Percentiles rank a stretch among this genome's conserved stretches.
These are phyloP conservation scores for Meiosimyza platycephala DNA, from an alignment of 2,888 invertebrate species.

Conservation along the genomic window DNA sequence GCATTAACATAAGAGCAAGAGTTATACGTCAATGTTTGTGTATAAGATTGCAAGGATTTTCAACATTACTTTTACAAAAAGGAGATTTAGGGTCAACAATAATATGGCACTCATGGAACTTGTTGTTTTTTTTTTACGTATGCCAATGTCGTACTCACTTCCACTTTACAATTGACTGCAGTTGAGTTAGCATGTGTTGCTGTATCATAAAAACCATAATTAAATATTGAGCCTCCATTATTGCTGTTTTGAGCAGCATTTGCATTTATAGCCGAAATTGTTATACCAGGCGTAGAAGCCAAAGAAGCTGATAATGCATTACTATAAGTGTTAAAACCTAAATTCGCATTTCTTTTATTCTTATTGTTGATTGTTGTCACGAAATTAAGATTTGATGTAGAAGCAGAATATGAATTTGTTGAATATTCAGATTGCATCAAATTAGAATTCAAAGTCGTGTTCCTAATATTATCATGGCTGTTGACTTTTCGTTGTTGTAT, in stretches of 20 bases:
- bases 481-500: constrained; percentile 23
- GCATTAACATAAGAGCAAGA: constrained; percentile 10
- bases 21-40: not conserved
- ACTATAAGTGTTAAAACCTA: constrained; percentile 49
- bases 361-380: constrained; percentile 38
- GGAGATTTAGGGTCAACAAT: too few relatives aligned
- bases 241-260: not conserved
- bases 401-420: not conserved
- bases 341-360: constrained; percentile 32
- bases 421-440: constrained; percentile 18
- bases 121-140: too few relatives aligned
- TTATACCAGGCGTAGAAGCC: constrained; percentile 60
- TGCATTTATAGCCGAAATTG: constrained; percentile 50
- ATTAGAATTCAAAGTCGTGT: constrained; percentile 7
- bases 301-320: constrained; percentile 58
- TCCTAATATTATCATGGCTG: constrained; percentile 31
- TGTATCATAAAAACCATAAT: constrained; percentile 48
- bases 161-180: constrained; percentile 54
- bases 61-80: too few relatives aligned
- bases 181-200: constrained; percentile 35
- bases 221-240: constrained; percentile 42
- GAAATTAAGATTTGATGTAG: constrained; percentile 3
- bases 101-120: too few relatives aligned
- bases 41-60: too few relatives aligned
- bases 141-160: constrained; percentile 54